Base-by-base conservation (phyloP, 2,113 vertebrate species). In the Larimichthys crocea region DNA sequence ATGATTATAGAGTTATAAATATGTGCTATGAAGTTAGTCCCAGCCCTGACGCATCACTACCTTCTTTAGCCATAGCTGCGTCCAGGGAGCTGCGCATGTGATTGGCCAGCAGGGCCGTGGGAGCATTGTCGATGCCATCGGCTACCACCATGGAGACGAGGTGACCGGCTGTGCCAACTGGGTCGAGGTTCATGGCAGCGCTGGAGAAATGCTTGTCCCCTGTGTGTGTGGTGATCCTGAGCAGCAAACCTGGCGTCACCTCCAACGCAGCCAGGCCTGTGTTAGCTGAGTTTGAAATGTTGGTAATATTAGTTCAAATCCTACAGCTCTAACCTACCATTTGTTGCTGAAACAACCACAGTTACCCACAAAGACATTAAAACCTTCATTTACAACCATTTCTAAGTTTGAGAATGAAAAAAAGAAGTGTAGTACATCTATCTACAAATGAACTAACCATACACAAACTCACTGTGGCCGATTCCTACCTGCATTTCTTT, bases 51-150 rank as follows among this genome's bases (percentile, higher is more conserved):
- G 4, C 8, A 7, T 40, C 14, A 10, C 24, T 84, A 95, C 95
- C 95, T 92, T 94, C 93, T 73, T 76, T 77, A 4, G 90, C 93
- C 60, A 95, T 88, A 3, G 93, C 91, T 16, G 68, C 82, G 19
- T 93, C 94, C 79, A 96, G 86, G 2, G 94, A 89, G 61, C 81
- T 94, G 82, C 95, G 84, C 94, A 96, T 93, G 89, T 95, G 94
- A 93, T 96, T 96, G 85, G 94, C 95, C 81, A 96, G 80, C 40
- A 96, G 92, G n/a, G 95, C 94, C 0, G 84, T 92, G 69, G 95
- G 94, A 44, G 94, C 87, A 20, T 96, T 95, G 29, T 22, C 44
- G 12, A 95, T 86, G 3, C 95, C 95, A 26, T 95, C 89, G 20
- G 94, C 90, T 6, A 92, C 90, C 67, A 94, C 94, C 16, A 96